phyloP scores from a whole-genome alignment of 2,888 invertebrate genomes.

The Drosophila macrothrix region DNA sequence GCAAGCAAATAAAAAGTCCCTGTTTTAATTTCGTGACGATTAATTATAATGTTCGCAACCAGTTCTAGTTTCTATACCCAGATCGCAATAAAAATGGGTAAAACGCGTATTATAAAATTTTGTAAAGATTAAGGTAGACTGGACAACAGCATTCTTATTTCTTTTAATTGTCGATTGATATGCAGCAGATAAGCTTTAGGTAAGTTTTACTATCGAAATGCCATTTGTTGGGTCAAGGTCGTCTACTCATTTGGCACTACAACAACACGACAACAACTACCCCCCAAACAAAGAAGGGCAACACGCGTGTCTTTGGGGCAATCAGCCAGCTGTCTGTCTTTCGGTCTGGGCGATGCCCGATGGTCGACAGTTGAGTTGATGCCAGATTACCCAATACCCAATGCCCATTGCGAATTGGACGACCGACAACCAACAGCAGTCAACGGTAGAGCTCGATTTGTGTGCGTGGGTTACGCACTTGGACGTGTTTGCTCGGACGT shows the following conservation, averaged over 20 bases:
- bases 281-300: constrained; percentile 2
- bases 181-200: background rate
- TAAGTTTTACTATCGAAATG: background rate
- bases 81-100: background rate
- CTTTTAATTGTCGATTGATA: background rate
- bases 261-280: background rate
- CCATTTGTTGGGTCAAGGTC: constrained; percentile 26
- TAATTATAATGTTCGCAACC: background rate
- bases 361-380: constrained; percentile 19
- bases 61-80: background rate
- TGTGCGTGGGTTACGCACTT: constrained; percentile 44
- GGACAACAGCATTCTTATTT: background rate
- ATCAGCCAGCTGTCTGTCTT: constrained; percentile 28
- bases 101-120: background rate
- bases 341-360: constrained; percentile 14
- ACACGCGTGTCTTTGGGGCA: constrained; percentile 27
- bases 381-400: constrained; percentile 42
- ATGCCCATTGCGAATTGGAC: constrained; percentile 20
- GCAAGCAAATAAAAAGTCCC: background rate
- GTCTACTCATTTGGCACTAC: constrained; percentile 24
- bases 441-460: constrained; percentile 3
- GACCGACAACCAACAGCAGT: constrained; percentile 7
- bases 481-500: constrained; percentile 48
- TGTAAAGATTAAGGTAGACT: background rate
- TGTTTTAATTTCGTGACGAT: background rate